Base-by-base conservation (phyloP, 2,888 invertebrate species). In the Pharmacophagus antenor region DNA sequence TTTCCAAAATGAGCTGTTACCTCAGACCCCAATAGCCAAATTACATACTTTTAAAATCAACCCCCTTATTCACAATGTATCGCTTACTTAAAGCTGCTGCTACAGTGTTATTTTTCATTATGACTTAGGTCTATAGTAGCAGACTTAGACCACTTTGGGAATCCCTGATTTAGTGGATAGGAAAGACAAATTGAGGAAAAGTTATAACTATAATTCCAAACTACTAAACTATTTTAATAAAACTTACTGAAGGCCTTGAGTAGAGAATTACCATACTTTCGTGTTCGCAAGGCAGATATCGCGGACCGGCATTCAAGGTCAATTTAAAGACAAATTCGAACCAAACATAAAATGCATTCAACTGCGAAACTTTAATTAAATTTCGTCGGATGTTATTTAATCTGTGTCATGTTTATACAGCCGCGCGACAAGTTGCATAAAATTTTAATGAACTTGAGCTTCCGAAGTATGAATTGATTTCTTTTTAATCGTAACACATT, bases 341-440 rank as follows among this genome's bases (percentile, higher is more conserved):
- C 12, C 15, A 2, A 31, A 31, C 31, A 1, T 42, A 0, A 18
- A 42, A 17, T 17, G 10, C 5, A 42, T 17, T 17, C 15, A 17
- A 8, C 42, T 17, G 41, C 17, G 17, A 42, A 17, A 42, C 2
- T 17, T 42, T 17, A 17, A 42, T 42, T n/a, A 4, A 42, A 17
- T 17, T 42, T 17, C 1, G 42, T 17, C 4, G 1, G 4, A 17
- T 2, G 42, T 18, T 17, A 42, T 42, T 42, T 17, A 42, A 42
- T 15, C 42, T 42, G 42, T 42, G 42, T 41, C 41, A 42, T 42
- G 3, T 42, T 42, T 42, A 17, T 42, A 42, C 42, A 42, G 17
- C 17, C 5, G 42, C 2, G 42, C 42, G 42, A 42, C 42, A 2
- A n/a, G 42, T 42, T 42, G 42, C 42, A 42, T 42, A 17, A 17